Base-by-base conservation (phyloP, 2,113 vertebrate genomes). In the Tinamus guttatus region DNA sequence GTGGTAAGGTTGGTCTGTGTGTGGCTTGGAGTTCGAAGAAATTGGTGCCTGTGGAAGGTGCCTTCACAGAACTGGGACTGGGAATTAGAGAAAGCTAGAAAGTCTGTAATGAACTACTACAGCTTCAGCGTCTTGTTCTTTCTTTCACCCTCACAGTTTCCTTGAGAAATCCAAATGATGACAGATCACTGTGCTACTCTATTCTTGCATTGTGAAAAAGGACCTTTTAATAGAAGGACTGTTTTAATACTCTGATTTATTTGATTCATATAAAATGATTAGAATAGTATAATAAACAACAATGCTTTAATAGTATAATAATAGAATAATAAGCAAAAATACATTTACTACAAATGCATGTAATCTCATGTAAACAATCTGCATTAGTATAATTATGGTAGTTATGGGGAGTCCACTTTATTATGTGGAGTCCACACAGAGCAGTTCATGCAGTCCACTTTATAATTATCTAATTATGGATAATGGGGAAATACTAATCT, bases 291-390 rank as follows among this genome's bases (percentile, higher is more conserved):
- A 59, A 41, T 63, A 69, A 85, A 67, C 43, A 82, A 30, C 6
- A 77, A 49, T 52, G 51, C 3, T 58, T n/a, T 68, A 56, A 41
- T 20, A 59, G 4, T 51, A n/a, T 45, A 85, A 63, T 49, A 89
- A 81, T 67, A 62, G 27, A 49, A 62, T 64, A 70, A 62, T 52
- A 78, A 67, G 60, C 20, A 76, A 22, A 14, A 68, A 4, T 69
- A 76, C 28, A 91, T 84, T 70, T 88, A 75, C 27, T 89, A 71
- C 63, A 81, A 90, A 87, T 43, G 49, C 7, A n/a, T 32, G 9
- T 49, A 60, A 58, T 18, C 59, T 86, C 28, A 62, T 5, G 16
- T 54, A 73, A 95, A 77, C 45, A 21, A 13, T 47, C 19, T 56
- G 19, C n/a, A 43, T 64, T 43, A 52, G n/a, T 71, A 81, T 85